These are phyloP conservation scores for Pleuronectes platessa DNA, from an alignment of 2,113 vertebrate genomes.

Conservation along the genomic window DNA sequence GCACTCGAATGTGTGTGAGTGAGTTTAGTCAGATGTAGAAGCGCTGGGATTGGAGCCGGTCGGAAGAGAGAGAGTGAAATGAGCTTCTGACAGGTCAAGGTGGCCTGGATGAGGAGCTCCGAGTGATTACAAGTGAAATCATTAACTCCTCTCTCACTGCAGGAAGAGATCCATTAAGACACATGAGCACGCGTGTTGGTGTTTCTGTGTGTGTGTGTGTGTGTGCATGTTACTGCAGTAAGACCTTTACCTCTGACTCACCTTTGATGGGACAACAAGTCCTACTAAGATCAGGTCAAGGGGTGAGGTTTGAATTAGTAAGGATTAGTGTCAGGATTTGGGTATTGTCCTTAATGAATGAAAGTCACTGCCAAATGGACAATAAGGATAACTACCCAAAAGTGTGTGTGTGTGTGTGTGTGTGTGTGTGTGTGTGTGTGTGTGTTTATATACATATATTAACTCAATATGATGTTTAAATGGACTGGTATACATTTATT, in stretches of 20 bases:
- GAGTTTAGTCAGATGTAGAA: conserved; percentile 36
- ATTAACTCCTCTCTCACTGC: conserved; percentile 63
- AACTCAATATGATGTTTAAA: no score
- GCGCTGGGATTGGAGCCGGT: conserved; percentile 25
- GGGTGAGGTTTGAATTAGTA: no score
- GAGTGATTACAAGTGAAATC: conserved; percentile 71
- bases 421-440: no score
- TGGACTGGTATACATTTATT: no score
- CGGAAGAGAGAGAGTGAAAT: conserved; percentile 34
- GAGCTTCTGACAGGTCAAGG: conserved; percentile 63
- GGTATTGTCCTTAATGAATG: no score
- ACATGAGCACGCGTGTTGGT: conserved; percentile 40
- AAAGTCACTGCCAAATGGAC: no score
- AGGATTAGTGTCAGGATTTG: no score
- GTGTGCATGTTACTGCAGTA: not conserved
- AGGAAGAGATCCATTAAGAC: conserved; percentile 68
- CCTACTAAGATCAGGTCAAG: not conserved
- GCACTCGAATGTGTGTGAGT: not conserved
- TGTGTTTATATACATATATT: no score
- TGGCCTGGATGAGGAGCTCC: conserved; percentile 67
- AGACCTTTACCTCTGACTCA: no score
- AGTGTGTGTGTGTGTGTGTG: no score
- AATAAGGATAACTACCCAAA: no score
- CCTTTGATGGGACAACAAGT: not conserved
- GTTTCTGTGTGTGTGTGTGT: conserved; percentile 15